Evolutionary conservation across 1,140 invertebrate species (phyloP).

Genomic region (Monomorium pharaonis): DNA sequence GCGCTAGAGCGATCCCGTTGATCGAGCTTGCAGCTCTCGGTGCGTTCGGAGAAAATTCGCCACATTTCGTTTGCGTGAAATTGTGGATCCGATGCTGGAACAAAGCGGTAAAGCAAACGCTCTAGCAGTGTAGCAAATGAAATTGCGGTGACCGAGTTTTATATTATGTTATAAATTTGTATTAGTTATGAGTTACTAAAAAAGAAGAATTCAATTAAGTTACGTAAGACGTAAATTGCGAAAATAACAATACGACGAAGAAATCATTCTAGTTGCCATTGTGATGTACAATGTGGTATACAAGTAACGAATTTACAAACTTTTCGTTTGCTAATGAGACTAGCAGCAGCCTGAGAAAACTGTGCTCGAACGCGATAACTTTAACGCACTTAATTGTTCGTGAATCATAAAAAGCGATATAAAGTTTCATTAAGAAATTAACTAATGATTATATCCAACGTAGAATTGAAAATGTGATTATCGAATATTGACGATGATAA

Average conservation of each 20-base stretch:
- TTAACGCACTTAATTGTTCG: background rate
- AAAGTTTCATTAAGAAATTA: background rate
- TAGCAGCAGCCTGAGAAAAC: background rate
- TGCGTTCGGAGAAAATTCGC: background rate
- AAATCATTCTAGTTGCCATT: background rate
- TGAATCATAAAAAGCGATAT: background rate
- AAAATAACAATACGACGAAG: background rate
- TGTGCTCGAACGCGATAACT: background rate
- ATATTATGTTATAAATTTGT: background rate
- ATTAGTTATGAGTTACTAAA: background rate
- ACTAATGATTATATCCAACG: background rate
- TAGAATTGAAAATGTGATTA: background rate
- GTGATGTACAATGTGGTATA: background rate
- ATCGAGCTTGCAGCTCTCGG: background rate
- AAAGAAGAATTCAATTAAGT: background rate
- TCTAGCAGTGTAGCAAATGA: background rate
- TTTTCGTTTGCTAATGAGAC: background rate
- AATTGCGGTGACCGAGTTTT: background rate
- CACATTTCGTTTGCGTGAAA: background rate
- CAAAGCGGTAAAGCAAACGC: background rate
- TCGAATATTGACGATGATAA: background rate
- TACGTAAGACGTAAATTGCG: background rate
- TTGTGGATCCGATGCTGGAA: background rate
- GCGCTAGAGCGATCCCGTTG: background rate
- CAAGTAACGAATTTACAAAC: background rate